Evolutionary conservation across 2,797 vertebrate genomes (phyloP).

Genomic region (Iguana delicatissima): DNA sequence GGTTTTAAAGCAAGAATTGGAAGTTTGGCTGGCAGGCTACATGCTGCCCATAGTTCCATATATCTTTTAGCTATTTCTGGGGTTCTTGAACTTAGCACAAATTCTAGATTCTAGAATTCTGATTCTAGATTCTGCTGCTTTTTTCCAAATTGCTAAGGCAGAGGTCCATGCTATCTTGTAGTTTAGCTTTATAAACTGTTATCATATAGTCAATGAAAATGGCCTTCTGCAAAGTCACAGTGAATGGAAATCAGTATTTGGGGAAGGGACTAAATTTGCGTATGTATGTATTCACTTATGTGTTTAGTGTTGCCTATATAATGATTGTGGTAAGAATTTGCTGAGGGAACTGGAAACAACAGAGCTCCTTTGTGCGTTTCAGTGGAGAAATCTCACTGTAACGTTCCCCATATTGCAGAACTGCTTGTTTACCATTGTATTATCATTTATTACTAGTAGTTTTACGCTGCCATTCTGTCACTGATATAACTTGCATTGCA

Average conservation of each 20-base stretch:
- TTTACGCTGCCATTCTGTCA: neutral
- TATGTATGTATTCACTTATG: neutral
- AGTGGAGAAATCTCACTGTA: neutral
- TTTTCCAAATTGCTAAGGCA: neutral
- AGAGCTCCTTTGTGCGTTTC: neutral
- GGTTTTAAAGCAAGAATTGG: neutral
- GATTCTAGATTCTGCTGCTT: too few species aligned
- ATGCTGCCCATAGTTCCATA: too few species aligned
- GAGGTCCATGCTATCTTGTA: neutral
- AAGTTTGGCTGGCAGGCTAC: too few species aligned
- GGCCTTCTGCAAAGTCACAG: neutral
- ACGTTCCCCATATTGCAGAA: neutral
- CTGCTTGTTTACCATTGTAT: neutral
- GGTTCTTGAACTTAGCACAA: neutral
- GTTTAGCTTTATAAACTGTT: neutral
- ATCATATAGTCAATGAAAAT: neutral
- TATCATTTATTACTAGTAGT: neutral
- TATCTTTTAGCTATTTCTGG: neutral
- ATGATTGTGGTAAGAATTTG: slow-evolving; percentile 6
- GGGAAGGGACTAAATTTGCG: neutral
- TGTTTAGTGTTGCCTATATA: neutral
- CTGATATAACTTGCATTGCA: neutral
- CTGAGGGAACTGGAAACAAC: neutral
- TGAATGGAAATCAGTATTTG: neutral
- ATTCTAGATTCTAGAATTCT: neutral